Percentiles rank a stretch among this genome's conserved stretches.
Conservation (phyloP, 2,888 invertebrate species). For the Coremacera marginata region DNA sequence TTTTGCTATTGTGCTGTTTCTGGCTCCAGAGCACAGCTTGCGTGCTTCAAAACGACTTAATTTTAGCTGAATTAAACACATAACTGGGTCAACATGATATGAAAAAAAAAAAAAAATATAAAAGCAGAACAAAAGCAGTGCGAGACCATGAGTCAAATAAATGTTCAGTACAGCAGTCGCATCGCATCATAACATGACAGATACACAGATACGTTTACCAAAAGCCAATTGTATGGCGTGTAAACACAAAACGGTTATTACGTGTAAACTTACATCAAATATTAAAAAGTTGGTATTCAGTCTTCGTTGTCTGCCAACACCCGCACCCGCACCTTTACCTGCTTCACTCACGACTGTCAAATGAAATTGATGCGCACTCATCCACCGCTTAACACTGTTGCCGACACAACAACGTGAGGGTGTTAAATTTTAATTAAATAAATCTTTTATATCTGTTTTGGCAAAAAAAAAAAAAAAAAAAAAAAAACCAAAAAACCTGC, state of each 20-base stretch:
- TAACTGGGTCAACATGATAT: slow-evolving; percentile 34
- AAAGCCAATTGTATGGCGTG: slow-evolving; percentile 23
- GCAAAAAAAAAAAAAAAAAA: neutral
- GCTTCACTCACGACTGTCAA: too few species aligned
- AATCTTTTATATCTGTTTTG: neutral
- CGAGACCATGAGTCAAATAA: neutral
- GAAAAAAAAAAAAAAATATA: neutral
- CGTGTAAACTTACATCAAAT: neutral
- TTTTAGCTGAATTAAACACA: slow-evolving; percentile 11
- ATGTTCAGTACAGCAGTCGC: neutral
- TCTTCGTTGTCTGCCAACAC: neutral
- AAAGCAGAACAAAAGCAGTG: slow-evolving; percentile 8
- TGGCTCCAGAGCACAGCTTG: slow-evolving; percentile 3
- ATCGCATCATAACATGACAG: neutral
- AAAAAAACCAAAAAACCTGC: neutral
- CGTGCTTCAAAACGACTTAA: slow-evolving; percentile 28
- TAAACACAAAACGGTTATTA: slow-evolving; percentile 33
- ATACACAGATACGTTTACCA: too few species aligned
- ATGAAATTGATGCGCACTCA: too few species aligned
- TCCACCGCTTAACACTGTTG: too few species aligned
- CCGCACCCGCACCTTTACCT: too few species aligned
- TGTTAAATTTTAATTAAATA: slow-evolving; percentile 33
- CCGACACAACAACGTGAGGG: neutral
- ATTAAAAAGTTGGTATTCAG: neutral
- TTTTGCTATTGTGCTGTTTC: neutral